Evolutionary conservation across 2,888 invertebrate genomes (phyloP).

Genomic region (Encarsia formosa): DNA sequence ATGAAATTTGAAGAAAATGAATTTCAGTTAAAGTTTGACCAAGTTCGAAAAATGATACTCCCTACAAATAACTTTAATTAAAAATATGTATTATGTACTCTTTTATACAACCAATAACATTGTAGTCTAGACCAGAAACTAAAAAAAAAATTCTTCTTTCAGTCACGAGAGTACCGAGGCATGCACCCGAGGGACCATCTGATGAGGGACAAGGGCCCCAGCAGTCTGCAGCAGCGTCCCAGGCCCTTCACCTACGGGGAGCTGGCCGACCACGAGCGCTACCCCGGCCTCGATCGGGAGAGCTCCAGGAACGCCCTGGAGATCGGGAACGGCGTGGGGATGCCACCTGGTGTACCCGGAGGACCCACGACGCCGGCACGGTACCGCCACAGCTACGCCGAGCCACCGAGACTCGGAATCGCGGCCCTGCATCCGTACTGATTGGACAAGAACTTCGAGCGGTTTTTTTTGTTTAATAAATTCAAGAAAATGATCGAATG

Average conservation of each 20-base stretch:
- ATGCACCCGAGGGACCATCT: slow-evolving; percentile 17
- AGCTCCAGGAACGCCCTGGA: slow-evolving; percentile 45
- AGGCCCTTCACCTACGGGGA: slow-evolving; percentile 52
- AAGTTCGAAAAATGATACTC: too few relatives aligned
- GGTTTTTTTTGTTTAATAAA: too few relatives aligned
- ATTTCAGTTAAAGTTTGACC: too few relatives aligned
- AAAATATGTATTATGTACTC: too few relatives aligned
- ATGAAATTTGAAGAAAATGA: too few relatives aligned
- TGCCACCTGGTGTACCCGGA: too few relatives aligned
- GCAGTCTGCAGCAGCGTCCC: slow-evolving; percentile 34
- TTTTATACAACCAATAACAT: too few relatives aligned
- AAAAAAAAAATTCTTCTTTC: neutral
- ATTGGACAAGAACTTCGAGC: too few relatives aligned
- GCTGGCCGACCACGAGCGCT: slow-evolving; percentile 55
- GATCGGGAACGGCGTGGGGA: slow-evolving; percentile 32
- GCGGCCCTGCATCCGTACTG: slow-evolving; percentile 49
- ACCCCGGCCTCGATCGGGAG: slow-evolving; percentile 56
- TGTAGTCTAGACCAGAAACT: too few relatives aligned
- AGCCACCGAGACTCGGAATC: slow-evolving; percentile 47
- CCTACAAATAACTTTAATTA: too few relatives aligned
- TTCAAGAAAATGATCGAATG: too few relatives aligned
- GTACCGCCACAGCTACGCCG: slow-evolving; percentile 50
- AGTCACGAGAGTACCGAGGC: slow-evolving; percentile 23
- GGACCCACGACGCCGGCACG: slow-evolving; percentile 39
- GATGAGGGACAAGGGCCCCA: slow-evolving; percentile 19